Evolutionary conservation across 2,113 vertebrate genomes (phyloP).

Genomic region (Blennius ocellaris): DNA sequence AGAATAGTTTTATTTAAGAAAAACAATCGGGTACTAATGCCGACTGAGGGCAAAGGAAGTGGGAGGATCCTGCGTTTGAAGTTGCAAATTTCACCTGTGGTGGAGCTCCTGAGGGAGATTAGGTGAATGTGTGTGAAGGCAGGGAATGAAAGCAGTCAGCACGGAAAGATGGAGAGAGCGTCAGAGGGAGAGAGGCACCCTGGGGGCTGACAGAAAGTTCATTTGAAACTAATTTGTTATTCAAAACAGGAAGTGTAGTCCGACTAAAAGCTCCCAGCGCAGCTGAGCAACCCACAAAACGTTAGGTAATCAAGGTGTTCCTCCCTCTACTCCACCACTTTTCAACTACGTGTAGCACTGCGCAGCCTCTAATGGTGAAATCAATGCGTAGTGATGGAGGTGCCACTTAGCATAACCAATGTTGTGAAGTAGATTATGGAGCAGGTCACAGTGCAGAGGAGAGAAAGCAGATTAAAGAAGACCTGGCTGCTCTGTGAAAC

Average conservation of each 20-base stretch:
- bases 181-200: constrained; percentile 36
- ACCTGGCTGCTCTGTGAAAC: constrained; percentile 46
- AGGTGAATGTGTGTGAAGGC: constrained; percentile 47
- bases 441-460: constrained; percentile 54
- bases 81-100: constrained; percentile 63
- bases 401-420: constrained; percentile 78
- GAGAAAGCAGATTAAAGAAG: constrained; percentile 13
- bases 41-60: constrained; percentile 14
- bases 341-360: constrained; percentile 53
- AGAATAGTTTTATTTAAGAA: constrained; percentile 32
- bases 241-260: constrained; percentile 60
- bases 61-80: constrained; percentile 65
- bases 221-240: constrained; percentile 71
- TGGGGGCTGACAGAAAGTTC: constrained; percentile 62
- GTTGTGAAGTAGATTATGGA: constrained; percentile 78
- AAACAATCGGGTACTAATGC: constrained; percentile 41
- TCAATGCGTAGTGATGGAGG: constrained; percentile 76
- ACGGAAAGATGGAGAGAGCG: constrained; percentile 47
- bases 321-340: constrained; percentile 36
- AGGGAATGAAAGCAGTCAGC: constrained; percentile 55
- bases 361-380: constrained; percentile 72
- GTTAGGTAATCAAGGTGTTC: constrained; percentile 46
- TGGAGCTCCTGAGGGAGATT: constrained; percentile 58
- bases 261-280: constrained; percentile 56
- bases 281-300: constrained; percentile 31